Conservation (phyloP, 2,888 invertebrate species). For the Drosophila demipolita region DNA sequence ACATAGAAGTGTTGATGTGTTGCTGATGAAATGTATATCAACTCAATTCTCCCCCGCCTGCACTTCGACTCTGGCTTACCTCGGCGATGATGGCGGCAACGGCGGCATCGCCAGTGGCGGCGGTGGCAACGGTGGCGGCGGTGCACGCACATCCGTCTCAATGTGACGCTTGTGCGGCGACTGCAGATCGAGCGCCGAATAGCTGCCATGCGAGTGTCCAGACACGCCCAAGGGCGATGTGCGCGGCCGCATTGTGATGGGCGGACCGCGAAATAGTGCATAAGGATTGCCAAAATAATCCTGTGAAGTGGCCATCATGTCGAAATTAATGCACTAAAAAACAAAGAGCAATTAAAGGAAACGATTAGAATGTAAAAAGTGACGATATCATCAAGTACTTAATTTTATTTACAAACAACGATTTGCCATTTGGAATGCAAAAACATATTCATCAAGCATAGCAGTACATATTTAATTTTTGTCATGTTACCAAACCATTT, state of each 20-base stretch:
- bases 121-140: conserved; percentile 79
- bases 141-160: conserved; percentile 80
- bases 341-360: conserved; percentile 26
- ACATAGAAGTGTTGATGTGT: conserved; percentile 70
- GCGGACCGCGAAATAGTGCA: conserved; percentile 83
- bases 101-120: conserved; percentile 76
- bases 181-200: conserved; percentile 82
- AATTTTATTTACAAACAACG: not conserved
- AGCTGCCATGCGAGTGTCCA: conserved; percentile 58
- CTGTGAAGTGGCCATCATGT: conserved; percentile 84
- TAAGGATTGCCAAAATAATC: conserved; percentile 85
- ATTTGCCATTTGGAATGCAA: conserved; percentile 2
- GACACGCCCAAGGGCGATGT: conserved; percentile 82
- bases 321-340: conserved; percentile 40
- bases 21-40: conserved; percentile 65
- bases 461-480: conserved; percentile 34
- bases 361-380: not conserved
- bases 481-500: conserved; percentile 66
- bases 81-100: conserved; percentile 81
- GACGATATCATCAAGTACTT: not conserved
- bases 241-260: conserved; percentile 82
- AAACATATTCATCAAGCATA: not conserved
- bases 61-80: conserved; percentile 77
- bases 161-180: conserved; percentile 83
- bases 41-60: conserved; percentile 35